Evolutionary conservation across 1,140 invertebrate genomes (phyloP).

Genomic region (Microplitis mediator): DNA sequence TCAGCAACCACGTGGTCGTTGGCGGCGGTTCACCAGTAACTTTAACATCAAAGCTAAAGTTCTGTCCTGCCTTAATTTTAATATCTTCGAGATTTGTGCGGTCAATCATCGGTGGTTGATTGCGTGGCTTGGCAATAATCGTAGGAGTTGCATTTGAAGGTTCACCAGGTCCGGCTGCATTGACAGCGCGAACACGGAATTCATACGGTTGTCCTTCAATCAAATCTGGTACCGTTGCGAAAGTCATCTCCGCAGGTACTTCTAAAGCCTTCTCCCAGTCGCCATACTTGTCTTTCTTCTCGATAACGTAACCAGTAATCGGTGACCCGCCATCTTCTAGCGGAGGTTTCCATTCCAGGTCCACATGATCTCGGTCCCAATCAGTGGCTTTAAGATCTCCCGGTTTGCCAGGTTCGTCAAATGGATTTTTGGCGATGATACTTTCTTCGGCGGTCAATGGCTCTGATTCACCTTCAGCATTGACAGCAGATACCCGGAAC

Average conservation of each 20-base stretch:
- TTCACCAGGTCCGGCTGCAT: constrained; percentile 91
- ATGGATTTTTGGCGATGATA: constrained; percentile 96
- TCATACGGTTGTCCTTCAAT: constrained; percentile 90
- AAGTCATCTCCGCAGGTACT: constrained; percentile 79
- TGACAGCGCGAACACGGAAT: constrained; percentile 89
- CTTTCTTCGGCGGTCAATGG: constrained; percentile 85
- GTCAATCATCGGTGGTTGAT: constrained; percentile 86
- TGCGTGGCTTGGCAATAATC: constrained; percentile 88
- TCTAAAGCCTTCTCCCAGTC: constrained; percentile 92
- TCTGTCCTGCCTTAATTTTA: constrained; percentile 88
- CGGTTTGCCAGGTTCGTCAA: constrained; percentile 91
- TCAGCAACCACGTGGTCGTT: constrained; percentile 85
- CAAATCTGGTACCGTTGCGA: constrained; percentile 85
- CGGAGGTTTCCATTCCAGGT: constrained; percentile 85
- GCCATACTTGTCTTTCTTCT: constrained; percentile 93
- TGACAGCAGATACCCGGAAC: constrained; percentile 94
- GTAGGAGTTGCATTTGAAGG: constrained; percentile 86
- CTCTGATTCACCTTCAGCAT: constrained; percentile 94
- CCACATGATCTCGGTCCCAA: constrained; percentile 95
- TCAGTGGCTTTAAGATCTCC: constrained; percentile 89
- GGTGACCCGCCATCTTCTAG: constrained; percentile 84
- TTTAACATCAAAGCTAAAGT: constrained; percentile 81
- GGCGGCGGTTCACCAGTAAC: constrained; percentile 89
- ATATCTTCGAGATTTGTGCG: constrained; percentile 84
- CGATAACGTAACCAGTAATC: constrained; percentile 84